These are phyloP conservation scores for Tragelaphus eurycerus DNA, from an alignment of 2,797 vertebrate genomes.

Conservation along the genomic window DNA sequence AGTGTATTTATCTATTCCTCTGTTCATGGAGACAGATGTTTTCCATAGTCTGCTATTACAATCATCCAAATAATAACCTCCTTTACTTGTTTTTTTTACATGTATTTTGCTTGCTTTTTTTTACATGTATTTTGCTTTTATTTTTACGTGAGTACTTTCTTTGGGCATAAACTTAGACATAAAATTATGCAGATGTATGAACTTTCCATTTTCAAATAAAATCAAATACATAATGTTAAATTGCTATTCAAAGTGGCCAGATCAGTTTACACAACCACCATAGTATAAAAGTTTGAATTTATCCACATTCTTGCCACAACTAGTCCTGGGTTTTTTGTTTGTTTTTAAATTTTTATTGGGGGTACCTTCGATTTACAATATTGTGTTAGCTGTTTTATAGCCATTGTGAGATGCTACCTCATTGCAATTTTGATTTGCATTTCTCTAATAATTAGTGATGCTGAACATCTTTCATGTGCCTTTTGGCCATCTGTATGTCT, in stretches of 20 bases:
- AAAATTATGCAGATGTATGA: background rate
- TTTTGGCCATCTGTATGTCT: background rate
- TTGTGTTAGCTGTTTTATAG: background rate
- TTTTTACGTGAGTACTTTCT: background rate
- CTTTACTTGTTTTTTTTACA: background rate
- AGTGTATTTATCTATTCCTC: background rate
- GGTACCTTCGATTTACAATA: background rate
- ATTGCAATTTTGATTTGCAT: background rate
- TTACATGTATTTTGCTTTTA: background rate
- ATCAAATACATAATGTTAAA: background rate
- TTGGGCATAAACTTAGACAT: background rate
- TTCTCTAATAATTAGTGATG: background rate
- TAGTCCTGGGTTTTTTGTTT: background rate
- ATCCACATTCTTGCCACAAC: background rate
- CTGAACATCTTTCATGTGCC: background rate
- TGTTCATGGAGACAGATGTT: background rate
- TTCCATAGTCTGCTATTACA: background rate
- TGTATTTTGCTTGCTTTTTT: background rate
- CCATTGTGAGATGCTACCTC: background rate
- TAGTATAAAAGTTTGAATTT: background rate
- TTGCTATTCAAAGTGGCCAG: background rate
- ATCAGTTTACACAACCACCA: background rate
- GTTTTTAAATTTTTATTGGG: background rate
- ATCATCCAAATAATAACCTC: background rate
- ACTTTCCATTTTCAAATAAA: background rate